Percentiles rank a stretch among this genome's conserved stretches.
Evolutionary conservation across 2,888 invertebrate genomes (phyloP).

Genomic region (Nowickia ferox): DNA sequence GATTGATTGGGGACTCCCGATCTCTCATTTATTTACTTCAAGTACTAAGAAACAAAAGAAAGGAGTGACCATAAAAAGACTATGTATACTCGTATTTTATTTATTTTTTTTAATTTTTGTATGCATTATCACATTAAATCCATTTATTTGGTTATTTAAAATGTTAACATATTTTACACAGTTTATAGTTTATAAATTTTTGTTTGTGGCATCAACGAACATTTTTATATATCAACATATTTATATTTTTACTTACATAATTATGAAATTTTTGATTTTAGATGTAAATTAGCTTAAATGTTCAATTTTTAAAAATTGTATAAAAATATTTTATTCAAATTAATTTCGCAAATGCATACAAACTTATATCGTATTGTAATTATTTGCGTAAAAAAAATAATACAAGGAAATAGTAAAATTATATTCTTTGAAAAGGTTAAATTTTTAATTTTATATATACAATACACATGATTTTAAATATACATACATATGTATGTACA

Average conservation of each 20-base stretch:
- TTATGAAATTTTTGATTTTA: conserved; percentile 29
- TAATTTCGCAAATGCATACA: conserved; percentile 15
- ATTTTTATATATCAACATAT: not conserved
- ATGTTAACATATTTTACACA: conserved; percentile 15
- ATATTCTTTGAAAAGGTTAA: not conserved
- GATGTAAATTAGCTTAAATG: conserved; percentile 20
- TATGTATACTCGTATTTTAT: no score
- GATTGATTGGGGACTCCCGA: no score
- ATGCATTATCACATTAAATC: conserved; percentile 42
- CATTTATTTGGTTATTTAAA: conserved; percentile 23
- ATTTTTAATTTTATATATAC: not conserved
- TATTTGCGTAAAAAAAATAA: not conserved
- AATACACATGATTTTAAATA: no score
- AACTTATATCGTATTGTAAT: no score
- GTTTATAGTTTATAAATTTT: not conserved
- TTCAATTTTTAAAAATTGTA: conserved; percentile 27
- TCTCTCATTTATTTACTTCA: no score
- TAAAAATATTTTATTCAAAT: conserved; percentile 20
- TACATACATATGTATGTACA: no score
- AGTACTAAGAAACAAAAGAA: no score
- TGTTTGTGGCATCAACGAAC: conserved; percentile 7
- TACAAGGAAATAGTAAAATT: not conserved
- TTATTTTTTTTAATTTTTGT: not conserved
- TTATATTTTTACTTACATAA: conserved; percentile 6
- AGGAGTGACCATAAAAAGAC: no score